A percentile compares a stretch with the other conserved stretches of the same genome.
These are phyloP conservation scores for Drosophila setosimentum DNA, from an alignment of 2,888 invertebrate species.

Conservation along the genomic window DNA sequence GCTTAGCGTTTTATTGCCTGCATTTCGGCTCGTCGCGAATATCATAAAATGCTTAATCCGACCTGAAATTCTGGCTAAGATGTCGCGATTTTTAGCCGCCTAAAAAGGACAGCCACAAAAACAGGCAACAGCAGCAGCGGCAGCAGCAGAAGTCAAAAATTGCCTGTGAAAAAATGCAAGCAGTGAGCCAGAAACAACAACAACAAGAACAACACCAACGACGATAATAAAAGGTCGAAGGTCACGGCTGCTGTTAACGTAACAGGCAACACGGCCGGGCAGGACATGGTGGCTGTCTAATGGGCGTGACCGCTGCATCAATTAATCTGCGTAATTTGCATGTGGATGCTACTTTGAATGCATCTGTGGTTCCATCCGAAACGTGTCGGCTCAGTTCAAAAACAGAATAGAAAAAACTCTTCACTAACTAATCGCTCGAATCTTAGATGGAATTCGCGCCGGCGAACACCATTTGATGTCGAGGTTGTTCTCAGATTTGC, in stretches of 20 bases:
- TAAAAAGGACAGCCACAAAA: constrained; percentile 53
- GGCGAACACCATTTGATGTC: constrained; percentile 54
- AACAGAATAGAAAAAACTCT: not conserved
- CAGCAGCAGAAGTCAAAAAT: constrained; percentile 38
- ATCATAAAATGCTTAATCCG: constrained; percentile 69
- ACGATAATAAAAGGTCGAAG: constrained; percentile 69
- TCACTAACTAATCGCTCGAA: constrained; percentile 38
- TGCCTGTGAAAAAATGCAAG: constrained; percentile 63
- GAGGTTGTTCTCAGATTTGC: not conserved
- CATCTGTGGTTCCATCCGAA: not conserved
- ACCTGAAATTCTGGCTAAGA: constrained; percentile 65
- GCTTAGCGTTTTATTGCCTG: constrained; percentile 76
- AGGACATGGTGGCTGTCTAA: constrained; percentile 37
- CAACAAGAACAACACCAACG: not conserved
- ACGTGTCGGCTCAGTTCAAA: constrained; percentile 50
- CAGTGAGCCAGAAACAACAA: constrained; percentile 22
- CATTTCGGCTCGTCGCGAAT: constrained; percentile 33
- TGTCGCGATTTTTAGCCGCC: constrained; percentile 65
- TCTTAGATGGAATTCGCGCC: constrained; percentile 54
- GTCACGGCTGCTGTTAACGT: constrained; percentile 59
- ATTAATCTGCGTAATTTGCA: constrained; percentile 75
- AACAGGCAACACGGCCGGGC: constrained; percentile 25
- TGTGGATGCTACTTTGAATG: constrained; percentile 46
- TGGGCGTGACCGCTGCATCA: constrained; percentile 65
- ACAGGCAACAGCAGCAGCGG: constrained; percentile 18